These are phyloP conservation scores for Mormyrops boulengeri DNA, from an alignment of 2,797 vertebrate genomes.

Conservation along the genomic window DNA sequence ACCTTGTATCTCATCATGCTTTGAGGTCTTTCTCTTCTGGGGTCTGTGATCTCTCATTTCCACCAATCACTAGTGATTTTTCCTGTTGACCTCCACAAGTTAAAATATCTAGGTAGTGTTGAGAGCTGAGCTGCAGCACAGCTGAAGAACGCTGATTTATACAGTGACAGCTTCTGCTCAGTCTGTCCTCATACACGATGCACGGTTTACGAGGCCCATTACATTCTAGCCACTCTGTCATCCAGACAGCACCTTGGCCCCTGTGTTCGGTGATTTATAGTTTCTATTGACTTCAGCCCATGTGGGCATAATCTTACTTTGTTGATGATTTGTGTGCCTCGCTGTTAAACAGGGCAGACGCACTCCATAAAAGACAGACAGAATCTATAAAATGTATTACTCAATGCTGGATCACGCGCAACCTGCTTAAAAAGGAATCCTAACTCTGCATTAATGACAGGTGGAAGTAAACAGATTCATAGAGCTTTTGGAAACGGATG, in stretches of 20 bases:
- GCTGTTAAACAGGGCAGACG: background rate
- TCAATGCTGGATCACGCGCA: background rate
- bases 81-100: background rate
- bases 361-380: background rate
- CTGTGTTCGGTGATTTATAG: background rate
- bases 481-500: background rate
- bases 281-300: background rate
- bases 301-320: background rate
- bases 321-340: slow-evolving; percentile 1
- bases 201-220: slow-evolving; percentile 2
- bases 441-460: background rate
- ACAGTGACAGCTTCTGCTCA: background rate
- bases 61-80: background rate
- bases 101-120: background rate
- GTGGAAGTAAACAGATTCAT: background rate
- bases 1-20: background rate
- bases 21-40: background rate
- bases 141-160: background rate
- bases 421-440: background rate
- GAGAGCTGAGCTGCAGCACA: background rate
- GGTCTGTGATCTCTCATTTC: background rate
- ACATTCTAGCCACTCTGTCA: slow-evolving; percentile 10
- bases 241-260: background rate
- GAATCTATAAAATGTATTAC: slow-evolving; percentile 1
- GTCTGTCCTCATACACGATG: background rate